Base-by-base conservation (phyloP, 2,888 invertebrate genomes). In the Philereme transversata region DNA sequence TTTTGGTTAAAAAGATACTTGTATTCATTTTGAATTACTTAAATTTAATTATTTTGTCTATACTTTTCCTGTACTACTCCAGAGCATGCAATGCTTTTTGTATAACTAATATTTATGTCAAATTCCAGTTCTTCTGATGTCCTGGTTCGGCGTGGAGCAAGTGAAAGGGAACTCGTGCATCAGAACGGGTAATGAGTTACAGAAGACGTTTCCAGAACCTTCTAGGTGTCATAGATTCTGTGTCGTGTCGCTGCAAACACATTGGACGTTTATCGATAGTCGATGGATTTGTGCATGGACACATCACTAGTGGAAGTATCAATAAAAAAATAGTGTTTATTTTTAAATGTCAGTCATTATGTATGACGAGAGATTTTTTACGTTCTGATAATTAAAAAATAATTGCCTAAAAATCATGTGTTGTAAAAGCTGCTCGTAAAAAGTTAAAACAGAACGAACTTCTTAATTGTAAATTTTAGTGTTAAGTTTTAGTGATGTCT, bases 81-180 rank as follows among this genome's bases (percentile, higher is more conserved):
- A 3, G 1, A 22, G 22, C 22, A 2, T 22, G 22, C 22, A 22
- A 22, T 22, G 22, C 1, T 22, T 3, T 22, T 22, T 22, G 22
- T 22, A 22, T 22, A 22, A 22, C 49, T 36, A 45, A 38, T 47
- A 38, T 41, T 53, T 33, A 56, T 43, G 44, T 34, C 51, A 51
- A 49, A 68, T 91, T 92, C 61, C 91, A 93, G 92, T 93, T 80
- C 88, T 93, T 75, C 90, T 93, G 78, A 89, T 92, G 89, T 92
- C 92, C 78, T 93, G 92, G 92, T 88, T 93, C 76, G 92, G 92
- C 68, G 91, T 87, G 81, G 91, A 92, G 77, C 85, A 91, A 82
- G 90, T 89, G 54, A 89, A 90, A 78, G 86, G 82, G 46, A 92
- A 91, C 73, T 91, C 93, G 67, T 93, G 93, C 84, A 89, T 92